Percentiles rank a stretch among this genome's conserved stretches.
phyloP scores from a whole-genome alignment of 2,888 invertebrate genomes.

The Matsumyia berberina region DNA sequence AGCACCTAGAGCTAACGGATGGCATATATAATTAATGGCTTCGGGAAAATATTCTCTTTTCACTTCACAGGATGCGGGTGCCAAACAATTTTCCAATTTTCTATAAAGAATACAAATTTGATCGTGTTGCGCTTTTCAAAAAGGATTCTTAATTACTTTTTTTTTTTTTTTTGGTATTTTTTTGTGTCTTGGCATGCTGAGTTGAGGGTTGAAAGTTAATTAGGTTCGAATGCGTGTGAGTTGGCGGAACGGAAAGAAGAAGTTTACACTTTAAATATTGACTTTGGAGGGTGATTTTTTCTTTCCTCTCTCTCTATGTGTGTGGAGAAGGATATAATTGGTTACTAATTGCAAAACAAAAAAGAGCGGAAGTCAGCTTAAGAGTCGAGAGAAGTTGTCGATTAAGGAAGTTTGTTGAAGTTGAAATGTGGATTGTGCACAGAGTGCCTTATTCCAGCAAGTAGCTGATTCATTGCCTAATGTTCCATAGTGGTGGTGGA shows the following conservation, averaged over 20 bases:
- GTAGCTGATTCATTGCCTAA: conserved; percentile 60
- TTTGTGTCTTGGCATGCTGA: not conserved
- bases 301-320: not conserved
- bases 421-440: conserved; percentile 33
- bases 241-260: not conserved
- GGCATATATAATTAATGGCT: conserved; percentile 66
- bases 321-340: conserved; percentile 33
- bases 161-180: conserved; percentile 8
- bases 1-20: conserved; percentile 35
- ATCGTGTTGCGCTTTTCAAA: conserved; percentile 53
- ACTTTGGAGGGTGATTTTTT: conserved; percentile 4
- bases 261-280: conserved; percentile 51
- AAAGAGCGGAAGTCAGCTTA: conserved; percentile 20
- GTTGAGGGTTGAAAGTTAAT: conserved; percentile 58
- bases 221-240: conserved; percentile 52
- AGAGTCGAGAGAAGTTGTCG: conserved; percentile 53
- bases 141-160: conserved; percentile 58
- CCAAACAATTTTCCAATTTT: conserved; percentile 41
- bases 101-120: conserved; percentile 38
- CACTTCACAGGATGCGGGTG: conserved; percentile 14
- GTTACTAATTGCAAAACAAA: conserved; percentile 36
- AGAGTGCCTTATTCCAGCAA: conserved; percentile 38
- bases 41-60: conserved; percentile 29
- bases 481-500: conserved; percentile 38
- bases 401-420: conserved; percentile 62